Conservation (phyloP, 2,113 vertebrate species). For the Hemibagrus wyckioides region DNA sequence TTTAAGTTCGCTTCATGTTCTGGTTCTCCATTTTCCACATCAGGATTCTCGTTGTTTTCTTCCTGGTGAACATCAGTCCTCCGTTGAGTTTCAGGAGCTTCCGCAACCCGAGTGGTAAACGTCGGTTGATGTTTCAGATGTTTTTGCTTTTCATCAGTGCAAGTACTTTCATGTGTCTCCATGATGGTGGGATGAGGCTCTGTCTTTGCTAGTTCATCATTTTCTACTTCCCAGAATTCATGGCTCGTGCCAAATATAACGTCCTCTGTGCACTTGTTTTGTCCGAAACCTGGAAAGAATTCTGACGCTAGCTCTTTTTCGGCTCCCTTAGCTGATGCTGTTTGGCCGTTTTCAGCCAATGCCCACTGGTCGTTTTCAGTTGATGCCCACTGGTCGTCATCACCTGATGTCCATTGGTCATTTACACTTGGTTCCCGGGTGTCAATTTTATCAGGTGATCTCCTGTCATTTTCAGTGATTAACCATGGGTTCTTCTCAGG, state of each 20-base stretch:
- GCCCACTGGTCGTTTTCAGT: conserved; percentile 1
- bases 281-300: conserved; percentile 64
- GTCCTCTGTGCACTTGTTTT: conserved; percentile 64
- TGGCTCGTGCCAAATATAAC: conserved; percentile 63
- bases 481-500: background rate
- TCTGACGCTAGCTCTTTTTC: conserved; percentile 67
- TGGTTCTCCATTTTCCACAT: conserved; percentile 42
- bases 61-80: conserved; percentile 65
- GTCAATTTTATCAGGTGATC: conserved; percentile 64
- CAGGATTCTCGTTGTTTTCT: conserved; percentile 70
- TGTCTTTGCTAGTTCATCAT: conserved; percentile 74
- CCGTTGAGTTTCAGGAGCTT: conserved; percentile 38
- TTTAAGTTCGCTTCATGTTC: conserved; percentile 17
- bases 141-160: conserved; percentile 65
- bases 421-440: conserved; percentile 55
- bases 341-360: conserved; percentile 17
- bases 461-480: conserved; percentile 57
- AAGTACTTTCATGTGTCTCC: conserved; percentile 57
- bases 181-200: conserved; percentile 69
- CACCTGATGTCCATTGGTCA: conserved; percentile 50
- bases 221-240: conserved; percentile 71
- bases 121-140: conserved; percentile 41
- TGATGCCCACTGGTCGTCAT: conserved; percentile 73
- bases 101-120: conserved; percentile 16
- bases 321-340: conserved; percentile 49